Conservation (phyloP, 2,113 vertebrate species). For the Hoplias malabaricus region DNA sequence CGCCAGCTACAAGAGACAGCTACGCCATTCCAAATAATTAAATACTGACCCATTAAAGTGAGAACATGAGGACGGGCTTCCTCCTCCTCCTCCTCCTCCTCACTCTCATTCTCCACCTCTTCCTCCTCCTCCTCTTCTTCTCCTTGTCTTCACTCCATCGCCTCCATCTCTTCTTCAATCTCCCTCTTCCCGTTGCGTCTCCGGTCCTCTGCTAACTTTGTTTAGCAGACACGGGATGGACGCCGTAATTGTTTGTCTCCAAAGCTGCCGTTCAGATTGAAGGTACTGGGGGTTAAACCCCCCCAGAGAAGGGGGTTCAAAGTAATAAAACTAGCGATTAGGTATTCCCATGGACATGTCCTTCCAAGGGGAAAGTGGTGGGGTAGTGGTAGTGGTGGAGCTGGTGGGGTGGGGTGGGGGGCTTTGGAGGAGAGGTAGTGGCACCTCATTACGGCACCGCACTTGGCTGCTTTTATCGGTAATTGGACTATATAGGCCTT, state of each 20-base stretch:
- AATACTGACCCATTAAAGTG: constrained; percentile 67
- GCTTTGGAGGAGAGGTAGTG: constrained; percentile 86
- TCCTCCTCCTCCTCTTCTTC: neutral
- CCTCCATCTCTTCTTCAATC: constrained; percentile 64
- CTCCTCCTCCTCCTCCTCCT: constrained; percentile 52
- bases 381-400: too few species aligned
- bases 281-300: constrained; percentile 68
- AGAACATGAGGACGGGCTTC: constrained; percentile 57
- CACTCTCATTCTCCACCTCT: constrained; percentile 37
- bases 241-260: constrained; percentile 62
- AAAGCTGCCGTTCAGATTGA: constrained; percentile 61
- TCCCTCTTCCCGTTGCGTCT: neutral
- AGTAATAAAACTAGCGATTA: constrained; percentile 78
- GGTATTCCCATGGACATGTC: constrained; percentile 73
- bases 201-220: constrained; percentile 57
- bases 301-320: constrained; percentile 72
- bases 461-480: constrained; percentile 99
- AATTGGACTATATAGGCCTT: constrained; percentile 99
- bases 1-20: constrained; percentile 72
- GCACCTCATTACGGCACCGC: constrained; percentile 98
- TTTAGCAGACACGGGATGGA: constrained; percentile 46
- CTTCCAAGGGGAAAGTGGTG: constrained; percentile 67
- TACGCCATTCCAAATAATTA: constrained; percentile 69
- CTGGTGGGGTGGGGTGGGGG: constrained; percentile 74
- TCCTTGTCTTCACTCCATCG: constrained; percentile 53